These are phyloP conservation scores for Ganaspis brasiliensis DNA, from an alignment of 2,888 invertebrate species.

Conservation along the genomic window DNA sequence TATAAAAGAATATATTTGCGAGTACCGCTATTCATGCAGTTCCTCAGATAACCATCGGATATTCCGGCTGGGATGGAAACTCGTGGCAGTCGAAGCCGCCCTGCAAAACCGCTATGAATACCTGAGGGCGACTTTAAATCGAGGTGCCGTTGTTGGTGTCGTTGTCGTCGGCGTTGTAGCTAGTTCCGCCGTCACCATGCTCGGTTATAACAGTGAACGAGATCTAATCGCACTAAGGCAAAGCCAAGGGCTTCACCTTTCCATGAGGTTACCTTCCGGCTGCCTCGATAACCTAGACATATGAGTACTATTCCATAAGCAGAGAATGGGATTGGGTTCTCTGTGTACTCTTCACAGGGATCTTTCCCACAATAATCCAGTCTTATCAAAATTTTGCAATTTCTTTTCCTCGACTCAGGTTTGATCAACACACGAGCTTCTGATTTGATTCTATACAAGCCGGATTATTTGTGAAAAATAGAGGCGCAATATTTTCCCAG, in stretches of 20 bases:
- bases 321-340: constrained; percentile 23
- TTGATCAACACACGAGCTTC: too few relatives aligned
- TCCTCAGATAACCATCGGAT: constrained; percentile 63
- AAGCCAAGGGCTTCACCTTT: constrained; percentile 63
- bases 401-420: too few relatives aligned
- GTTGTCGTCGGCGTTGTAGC: constrained; percentile 59
- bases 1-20: constrained; percentile 34
- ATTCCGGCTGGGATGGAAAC: constrained; percentile 57
- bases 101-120: constrained; percentile 66
- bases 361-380: background rate
- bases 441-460: too few relatives aligned
- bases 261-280: constrained; percentile 69
- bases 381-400: background rate
- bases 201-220: constrained; percentile 66
- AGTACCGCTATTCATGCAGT: constrained; percentile 66
- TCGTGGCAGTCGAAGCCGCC: constrained; percentile 44
- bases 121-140: constrained; percentile 69
- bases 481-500: constrained; percentile 2
- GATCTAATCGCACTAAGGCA: constrained; percentile 62
- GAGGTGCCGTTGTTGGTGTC: constrained; percentile 64
- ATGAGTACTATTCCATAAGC: constrained; percentile 36
- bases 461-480: too few relatives aligned
- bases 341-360: background rate
- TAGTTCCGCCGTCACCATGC: constrained; percentile 57
- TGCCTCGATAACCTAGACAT: constrained; percentile 65